Evolutionary conservation across 2,888 invertebrate genomes (phyloP).

Genomic region (Idaea straminata): DNA sequence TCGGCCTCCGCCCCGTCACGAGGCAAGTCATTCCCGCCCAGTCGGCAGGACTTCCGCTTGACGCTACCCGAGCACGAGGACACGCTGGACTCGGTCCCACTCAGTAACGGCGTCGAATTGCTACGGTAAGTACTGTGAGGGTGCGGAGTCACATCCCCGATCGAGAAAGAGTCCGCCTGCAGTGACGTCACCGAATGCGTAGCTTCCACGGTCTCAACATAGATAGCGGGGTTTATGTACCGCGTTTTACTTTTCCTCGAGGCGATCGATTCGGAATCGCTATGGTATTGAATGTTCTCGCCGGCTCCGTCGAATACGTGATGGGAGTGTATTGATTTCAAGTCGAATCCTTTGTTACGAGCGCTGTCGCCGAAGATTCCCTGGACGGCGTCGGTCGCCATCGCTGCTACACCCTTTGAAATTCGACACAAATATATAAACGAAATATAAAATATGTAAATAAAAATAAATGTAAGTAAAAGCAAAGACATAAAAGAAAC

Average conservation of each 20-base stretch:
- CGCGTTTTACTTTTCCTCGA: slow-evolving; percentile 70
- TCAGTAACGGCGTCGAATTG: slow-evolving; percentile 67
- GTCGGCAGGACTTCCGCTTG: slow-evolving; percentile 64
- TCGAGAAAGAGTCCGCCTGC: slow-evolving; percentile 48
- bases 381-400: slow-evolving; percentile 60
- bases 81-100: slow-evolving; percentile 56
- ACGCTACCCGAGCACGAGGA: slow-evolving; percentile 52
- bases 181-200: slow-evolving; percentile 67
- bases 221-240: slow-evolving; percentile 82
- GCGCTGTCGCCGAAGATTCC: slow-evolving; percentile 66
- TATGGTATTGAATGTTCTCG: slow-evolving; percentile 65
- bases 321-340: slow-evolving; percentile 47
- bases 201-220: slow-evolving; percentile 73
- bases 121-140: slow-evolving; percentile 69
- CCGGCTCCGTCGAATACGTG: slow-evolving; percentile 72
- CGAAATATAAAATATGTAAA: slow-evolving; percentile 23
- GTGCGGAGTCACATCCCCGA: slow-evolving; percentile 62
- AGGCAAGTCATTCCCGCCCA: slow-evolving; percentile 34
- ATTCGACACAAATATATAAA: slow-evolving; percentile 18
- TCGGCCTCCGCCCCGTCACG: slow-evolving; percentile 32
- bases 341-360: slow-evolving; percentile 43
- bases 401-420: slow-evolving; percentile 34
- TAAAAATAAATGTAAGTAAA: slow-evolving; percentile 41
- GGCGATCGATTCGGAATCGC: slow-evolving; percentile 65
- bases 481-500: slow-evolving; percentile 22